These are phyloP conservation scores for Perithous albicinctus DNA, from an alignment of 2,888 invertebrate genomes.

Conservation along the genomic window DNA sequence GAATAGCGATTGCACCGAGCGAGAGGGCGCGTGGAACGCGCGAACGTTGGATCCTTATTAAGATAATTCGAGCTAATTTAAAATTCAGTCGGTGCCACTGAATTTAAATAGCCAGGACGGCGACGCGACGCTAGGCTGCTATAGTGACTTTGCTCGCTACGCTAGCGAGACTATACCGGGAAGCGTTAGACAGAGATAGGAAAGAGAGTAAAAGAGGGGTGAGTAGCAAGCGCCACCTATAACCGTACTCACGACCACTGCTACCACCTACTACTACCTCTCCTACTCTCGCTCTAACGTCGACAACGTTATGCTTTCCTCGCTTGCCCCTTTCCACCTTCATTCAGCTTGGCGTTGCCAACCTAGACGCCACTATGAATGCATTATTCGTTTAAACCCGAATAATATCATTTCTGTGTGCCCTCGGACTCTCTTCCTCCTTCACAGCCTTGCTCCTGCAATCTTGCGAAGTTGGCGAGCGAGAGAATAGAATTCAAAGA, in stretches of 20 bases:
- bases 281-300: slow-evolving; percentile 22
- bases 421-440: slow-evolving; percentile 31
- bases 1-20: slow-evolving; percentile 63
- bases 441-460: slow-evolving; percentile 38
- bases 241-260: slow-evolving; percentile 33
- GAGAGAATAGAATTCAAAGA: neutral
- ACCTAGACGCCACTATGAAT: slow-evolving; percentile 60
- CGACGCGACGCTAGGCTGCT: slow-evolving; percentile 51
- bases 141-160: slow-evolving; percentile 25
- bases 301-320: slow-evolving; percentile 40
- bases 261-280: slow-evolving; percentile 16
- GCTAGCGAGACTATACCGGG: slow-evolving; percentile 18
- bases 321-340: neutral
- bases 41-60: slow-evolving; percentile 77
- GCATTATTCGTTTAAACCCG: slow-evolving; percentile 68
- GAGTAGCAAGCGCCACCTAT: slow-evolving; percentile 38
- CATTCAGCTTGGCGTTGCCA: slow-evolving; percentile 38
- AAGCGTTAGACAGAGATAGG: slow-evolving; percentile 32
- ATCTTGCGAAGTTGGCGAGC: slow-evolving; percentile 34
- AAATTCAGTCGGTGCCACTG: slow-evolving; percentile 77
- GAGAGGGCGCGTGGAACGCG: slow-evolving; percentile 51
- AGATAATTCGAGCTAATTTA: slow-evolving; percentile 79
- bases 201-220: neutral
- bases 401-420: slow-evolving; percentile 64
- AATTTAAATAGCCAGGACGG: slow-evolving; percentile 74